Base-by-base conservation (phyloP, 2,797 vertebrate genomes). In the Podargus strigoides region DNA sequence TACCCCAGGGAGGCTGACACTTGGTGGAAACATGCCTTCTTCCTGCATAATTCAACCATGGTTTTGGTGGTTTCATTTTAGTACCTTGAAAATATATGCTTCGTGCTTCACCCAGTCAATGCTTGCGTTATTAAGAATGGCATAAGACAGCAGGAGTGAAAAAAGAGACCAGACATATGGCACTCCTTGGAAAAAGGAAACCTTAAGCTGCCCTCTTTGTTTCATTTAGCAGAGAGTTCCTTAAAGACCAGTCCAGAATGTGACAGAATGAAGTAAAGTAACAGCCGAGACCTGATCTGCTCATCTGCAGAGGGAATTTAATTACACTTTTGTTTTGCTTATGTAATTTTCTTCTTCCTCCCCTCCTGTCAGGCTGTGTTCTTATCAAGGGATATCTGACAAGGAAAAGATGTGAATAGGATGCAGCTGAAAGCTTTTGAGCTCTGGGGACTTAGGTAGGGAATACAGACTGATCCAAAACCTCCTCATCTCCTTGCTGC, bases 281-380 rank as follows among this genome's bases (percentile, higher is more conserved):
- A 68, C 63, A 87, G 85, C 67, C 14, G 5, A 90, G 50, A 72
- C 28, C 67, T 42, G 76, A 55, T 95, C 58, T 81, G 85, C 76
- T 94, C 39, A 36, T 94, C 82, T 95, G 85, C 83, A 82, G 69
- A 84, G 89, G 70, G 67, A 91, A 93, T 95, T 96, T 93, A 95
- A 87, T 91, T 76, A 79, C 34, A 17, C 83, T 94, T 92, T 49
- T 88, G 73, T 86, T 95, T 96, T 91, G 79, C 80, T 90, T 76
- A 85, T 87, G 70, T 42, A 91, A 93, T 94, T 94, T 95, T 58
- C 62, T 89, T 50, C 66, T 91, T 94, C 52, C 21, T 89, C 20
- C 49, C 53, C 62, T 91, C 47, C 88, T 88, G 91, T 90, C 91
- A 94, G 88, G 37, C 44, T 66, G 21, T 73, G 50, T 95, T 95